Conservation (phyloP, 1,140 invertebrate species). For the Drosophila tropicalis region DNA sequence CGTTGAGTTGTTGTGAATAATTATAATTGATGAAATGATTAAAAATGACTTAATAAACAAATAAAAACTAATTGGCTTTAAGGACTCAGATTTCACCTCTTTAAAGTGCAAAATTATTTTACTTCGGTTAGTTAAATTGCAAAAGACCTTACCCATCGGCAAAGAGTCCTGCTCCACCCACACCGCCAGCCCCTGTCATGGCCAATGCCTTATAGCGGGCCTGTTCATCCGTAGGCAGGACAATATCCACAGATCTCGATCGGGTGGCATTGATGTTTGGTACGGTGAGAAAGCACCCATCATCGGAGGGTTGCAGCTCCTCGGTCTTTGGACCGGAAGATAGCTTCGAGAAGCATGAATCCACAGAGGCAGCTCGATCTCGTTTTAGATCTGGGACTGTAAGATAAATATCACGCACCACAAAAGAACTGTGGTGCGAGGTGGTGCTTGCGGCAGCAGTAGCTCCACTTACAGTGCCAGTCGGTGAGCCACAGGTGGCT, state of each 20-base stretch:
- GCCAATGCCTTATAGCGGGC: slow-evolving; percentile 92
- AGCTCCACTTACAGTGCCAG: slow-evolving; percentile 29
- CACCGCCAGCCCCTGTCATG: slow-evolving; percentile 82
- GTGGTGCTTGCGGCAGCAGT: slow-evolving; percentile 8
- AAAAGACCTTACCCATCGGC: slow-evolving; percentile 65
- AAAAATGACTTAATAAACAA: too few relatives aligned
- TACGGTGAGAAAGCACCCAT: slow-evolving; percentile 86
- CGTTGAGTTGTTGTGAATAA: too few relatives aligned
- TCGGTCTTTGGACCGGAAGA: slow-evolving; percentile 87
- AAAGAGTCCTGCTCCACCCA: slow-evolving; percentile 36
- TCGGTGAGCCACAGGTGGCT: slow-evolving; percentile 71
- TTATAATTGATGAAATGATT: too few relatives aligned
- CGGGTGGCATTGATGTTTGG: slow-evolving; percentile 88
- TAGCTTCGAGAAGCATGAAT: slow-evolving; percentile 91
- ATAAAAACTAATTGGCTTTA: too few relatives aligned
- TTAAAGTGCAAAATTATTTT: too few relatives aligned
- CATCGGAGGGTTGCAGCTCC: slow-evolving; percentile 86
- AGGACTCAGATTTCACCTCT: too few relatives aligned
- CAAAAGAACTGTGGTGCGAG: slow-evolving; percentile 53
- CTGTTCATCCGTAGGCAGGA: slow-evolving; percentile 93
- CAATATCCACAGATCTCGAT: slow-evolving; percentile 95
- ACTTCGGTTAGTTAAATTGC: neutral
- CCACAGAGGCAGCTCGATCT: slow-evolving; percentile 92
- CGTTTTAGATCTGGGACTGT: slow-evolving; percentile 92
- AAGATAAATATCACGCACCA: slow-evolving; percentile 89